Base-by-base conservation (phyloP, 2,113 vertebrate genomes). In the Dascyllus trimaculatus region DNA sequence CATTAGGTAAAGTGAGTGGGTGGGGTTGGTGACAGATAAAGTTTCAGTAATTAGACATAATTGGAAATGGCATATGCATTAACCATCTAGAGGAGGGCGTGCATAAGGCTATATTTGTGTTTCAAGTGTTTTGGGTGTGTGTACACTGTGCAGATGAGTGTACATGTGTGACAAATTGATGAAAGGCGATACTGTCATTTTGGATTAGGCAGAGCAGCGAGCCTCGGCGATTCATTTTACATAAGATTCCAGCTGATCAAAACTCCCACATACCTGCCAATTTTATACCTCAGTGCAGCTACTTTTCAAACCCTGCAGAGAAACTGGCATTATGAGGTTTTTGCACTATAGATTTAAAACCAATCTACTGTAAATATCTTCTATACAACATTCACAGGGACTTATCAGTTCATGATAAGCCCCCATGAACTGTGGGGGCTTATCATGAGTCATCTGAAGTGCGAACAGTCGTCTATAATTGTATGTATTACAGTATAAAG, bases 111-210 rank as follows among this genome's bases (percentile, higher is more conserved):
- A 38, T 49, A 19, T 65, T 38, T 73, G 61, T 60, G 51, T 78
- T 29, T 21, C 56, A 38, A 19, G n/a, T 29, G 51, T 60, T 56
- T 49, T 51, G 56, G 3, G 61, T 78, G 62, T 79, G 45, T 69
- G 62, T 57, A 19, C 21, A 21, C 54, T 8, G 46, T 21, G 29
- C 38, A 15, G 66, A 70, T 43, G 58, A 79, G 51, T 56, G 35
- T 71, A 53, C 38, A 51, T n/a, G 67, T 80, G 81, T 81, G 86
- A 87, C 69, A n/a, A 72, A 88, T 73, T 81, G 82, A 80, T 80
- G 66, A 69, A 83, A 85, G 51, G 75, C 25, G 2, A 56, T 43
- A 38, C 84, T 82, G 90, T 90, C 85, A 81, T 80, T 88, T 86
- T 71, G 80, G 77, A 90, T 89, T 77, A 86, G 79, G 60, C 65